These are phyloP conservation scores for Coboldia fuscipes DNA, from an alignment of 1,140 invertebrate species.

Conservation along the genomic window DNA sequence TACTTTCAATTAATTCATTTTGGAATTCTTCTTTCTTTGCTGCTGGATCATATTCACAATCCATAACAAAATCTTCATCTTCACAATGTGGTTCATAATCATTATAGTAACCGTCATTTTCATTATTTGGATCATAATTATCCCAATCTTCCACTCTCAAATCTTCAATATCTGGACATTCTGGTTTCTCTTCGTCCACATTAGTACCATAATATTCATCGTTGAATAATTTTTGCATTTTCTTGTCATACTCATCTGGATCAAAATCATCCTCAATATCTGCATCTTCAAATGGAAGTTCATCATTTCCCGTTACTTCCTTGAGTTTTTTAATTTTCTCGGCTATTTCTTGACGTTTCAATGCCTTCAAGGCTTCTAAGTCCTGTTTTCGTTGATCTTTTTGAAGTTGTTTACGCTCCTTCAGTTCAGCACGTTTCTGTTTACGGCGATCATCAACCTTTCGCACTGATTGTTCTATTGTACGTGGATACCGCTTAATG, in stretches of 20 bases:
- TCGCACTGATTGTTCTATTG: conserved; percentile 61
- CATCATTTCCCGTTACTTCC: conserved; percentile 66
- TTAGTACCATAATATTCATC: conserved; percentile 62
- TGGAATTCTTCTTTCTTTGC: conserved; percentile 24
- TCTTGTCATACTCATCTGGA: conserved; percentile 64
- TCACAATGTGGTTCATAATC: conserved; percentile 37
- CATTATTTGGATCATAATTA: conserved; percentile 28
- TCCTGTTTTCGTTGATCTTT: conserved; percentile 68
- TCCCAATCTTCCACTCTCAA: conserved; percentile 55
- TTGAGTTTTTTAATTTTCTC: conserved; percentile 73
- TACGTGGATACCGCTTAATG: conserved; percentile 77
- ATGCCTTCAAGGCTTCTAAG: conserved; percentile 61
- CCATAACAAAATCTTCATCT: conserved; percentile 73
- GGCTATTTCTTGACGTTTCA: conserved; percentile 79
- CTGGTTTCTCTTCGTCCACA: conserved; percentile 52
- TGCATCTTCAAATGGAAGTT: conserved; percentile 38
- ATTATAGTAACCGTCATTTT: conserved; percentile 12
- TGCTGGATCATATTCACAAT: conserved; percentile 58
- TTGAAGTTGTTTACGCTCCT: conserved; percentile 59
- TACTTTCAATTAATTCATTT: conserved; percentile 32
- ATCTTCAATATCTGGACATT: conserved; percentile 61
- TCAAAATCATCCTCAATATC: conserved; percentile 82
- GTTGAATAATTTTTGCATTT: conserved; percentile 73
- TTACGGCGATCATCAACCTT: conserved; percentile 58
- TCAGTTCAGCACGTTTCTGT: conserved; percentile 49